These are phyloP conservation scores for Cydia amplana DNA, from an alignment of 1,140 invertebrate genomes.

Conservation along the genomic window DNA sequence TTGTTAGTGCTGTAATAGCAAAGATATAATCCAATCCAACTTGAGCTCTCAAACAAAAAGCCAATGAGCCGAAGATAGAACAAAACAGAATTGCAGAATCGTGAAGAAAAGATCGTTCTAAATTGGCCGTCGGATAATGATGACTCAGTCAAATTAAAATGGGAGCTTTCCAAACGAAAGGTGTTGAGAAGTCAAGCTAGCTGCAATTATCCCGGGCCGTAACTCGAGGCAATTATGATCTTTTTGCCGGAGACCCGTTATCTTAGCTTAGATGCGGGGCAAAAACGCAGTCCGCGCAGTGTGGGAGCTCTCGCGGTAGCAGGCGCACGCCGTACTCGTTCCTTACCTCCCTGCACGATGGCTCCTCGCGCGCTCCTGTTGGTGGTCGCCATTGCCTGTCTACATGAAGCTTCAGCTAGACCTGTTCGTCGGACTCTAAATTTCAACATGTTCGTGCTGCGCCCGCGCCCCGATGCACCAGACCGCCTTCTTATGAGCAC, in stretches of 20 bases:
- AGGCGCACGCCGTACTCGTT: slow-evolving; percentile 52
- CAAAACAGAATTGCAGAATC: background rate
- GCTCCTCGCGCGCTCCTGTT: slow-evolving; percentile 51
- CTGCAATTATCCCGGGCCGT: slow-evolving; percentile 66
- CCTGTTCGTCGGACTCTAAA: slow-evolving; percentile 69
- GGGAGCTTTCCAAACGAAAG: slow-evolving; percentile 76
- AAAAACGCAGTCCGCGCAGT: slow-evolving; percentile 68
- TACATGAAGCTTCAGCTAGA: slow-evolving; percentile 46
- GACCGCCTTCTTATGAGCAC: slow-evolving; percentile 58
- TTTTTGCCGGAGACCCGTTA: slow-evolving; percentile 76
- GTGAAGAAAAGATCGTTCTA: slow-evolving; percentile 38
- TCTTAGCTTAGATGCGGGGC: slow-evolving; percentile 68
- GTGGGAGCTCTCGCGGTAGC: slow-evolving; percentile 48
- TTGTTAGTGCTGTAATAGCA: slow-evolving; percentile 41
- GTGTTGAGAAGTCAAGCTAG: slow-evolving; percentile 58
- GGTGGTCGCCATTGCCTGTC: slow-evolving; percentile 48
- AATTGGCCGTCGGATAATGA: slow-evolving; percentile 52
- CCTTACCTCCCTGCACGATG: slow-evolving; percentile 43
- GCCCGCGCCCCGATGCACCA: slow-evolving; percentile 50
- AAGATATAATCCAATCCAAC: slow-evolving; percentile 31
- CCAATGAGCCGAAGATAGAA: background rate
- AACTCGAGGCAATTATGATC: slow-evolving; percentile 70
- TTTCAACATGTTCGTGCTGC: slow-evolving; percentile 72
- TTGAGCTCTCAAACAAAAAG: slow-evolving; percentile 34
- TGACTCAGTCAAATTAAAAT: slow-evolving; percentile 69